These are phyloP conservation scores for Alectoris magna DNA, from an alignment of 2,797 vertebrate genomes.

Conservation along the genomic window DNA sequence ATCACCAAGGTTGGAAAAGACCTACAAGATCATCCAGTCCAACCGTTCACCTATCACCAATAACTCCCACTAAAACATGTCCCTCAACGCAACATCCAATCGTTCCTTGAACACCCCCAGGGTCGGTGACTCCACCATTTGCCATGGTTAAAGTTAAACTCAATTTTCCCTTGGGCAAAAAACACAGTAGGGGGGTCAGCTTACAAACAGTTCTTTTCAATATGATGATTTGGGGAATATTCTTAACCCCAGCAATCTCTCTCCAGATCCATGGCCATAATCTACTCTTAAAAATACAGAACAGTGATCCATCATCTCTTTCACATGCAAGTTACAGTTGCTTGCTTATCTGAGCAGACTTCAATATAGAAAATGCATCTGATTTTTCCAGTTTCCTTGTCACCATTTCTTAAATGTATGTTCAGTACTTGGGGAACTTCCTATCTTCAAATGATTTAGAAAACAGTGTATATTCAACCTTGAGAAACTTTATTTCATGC, in stretches of 20 bases:
- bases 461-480: background rate
- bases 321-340: background rate
- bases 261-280: background rate
- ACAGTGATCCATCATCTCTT: background rate
- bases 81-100: too few relatives aligned
- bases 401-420: background rate
- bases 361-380: background rate
- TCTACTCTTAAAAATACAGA: background rate
- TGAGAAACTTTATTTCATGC: background rate
- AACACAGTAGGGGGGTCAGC: background rate
- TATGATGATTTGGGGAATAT: fast-evolving
- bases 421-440: background rate
- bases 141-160: background rate
- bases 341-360: background rate
- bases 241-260: background rate
- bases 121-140: background rate
- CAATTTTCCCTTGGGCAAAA: background rate
- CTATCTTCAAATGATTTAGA: background rate
- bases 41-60: too few relatives aligned
- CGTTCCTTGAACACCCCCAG: too few relatives aligned
- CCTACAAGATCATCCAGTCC: too few relatives aligned
- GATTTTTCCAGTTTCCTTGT: background rate
- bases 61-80: too few relatives aligned
- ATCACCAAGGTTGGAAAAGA: too few relatives aligned
- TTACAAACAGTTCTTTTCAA: background rate